A percentile compares a stretch with the other conserved stretches of the same genome.
Conservation (phyloP, 2,113 vertebrate genomes). For the Lepisosteus osseus region DNA sequence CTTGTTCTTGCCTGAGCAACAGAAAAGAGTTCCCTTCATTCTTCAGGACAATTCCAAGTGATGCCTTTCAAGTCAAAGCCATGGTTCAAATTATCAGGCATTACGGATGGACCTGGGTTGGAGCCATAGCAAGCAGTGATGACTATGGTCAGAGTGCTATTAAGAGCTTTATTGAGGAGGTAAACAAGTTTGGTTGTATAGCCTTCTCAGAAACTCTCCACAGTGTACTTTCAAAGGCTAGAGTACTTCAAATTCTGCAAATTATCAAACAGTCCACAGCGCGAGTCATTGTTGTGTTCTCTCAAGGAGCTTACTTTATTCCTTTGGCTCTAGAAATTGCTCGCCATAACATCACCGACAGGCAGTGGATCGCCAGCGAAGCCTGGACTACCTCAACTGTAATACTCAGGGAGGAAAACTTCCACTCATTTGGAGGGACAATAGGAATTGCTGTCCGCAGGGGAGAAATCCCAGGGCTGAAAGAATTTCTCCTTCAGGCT, state of each 20-base stretch:
- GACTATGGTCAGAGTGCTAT: slow-evolving; percentile 14
- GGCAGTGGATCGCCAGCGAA: slow-evolving; percentile 21
- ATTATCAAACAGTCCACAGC: slow-evolving; percentile 3
- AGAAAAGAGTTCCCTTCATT: slow-evolving; percentile 12
- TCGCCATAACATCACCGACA: slow-evolving; percentile 16
- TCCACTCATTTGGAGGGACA: slow-evolving; percentile 7
- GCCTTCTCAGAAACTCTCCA: slow-evolving; percentile 13
- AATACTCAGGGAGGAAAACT: not conserved
- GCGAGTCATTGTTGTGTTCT: slow-evolving; percentile 6
- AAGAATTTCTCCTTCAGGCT: slow-evolving; percentile 9
- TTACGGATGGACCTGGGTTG: slow-evolving; percentile 10
- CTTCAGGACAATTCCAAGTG: slow-evolving; percentile 6
- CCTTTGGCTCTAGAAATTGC: slow-evolving; percentile 12
- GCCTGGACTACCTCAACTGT: slow-evolving; percentile 6
- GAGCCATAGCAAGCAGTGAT: slow-evolving; percentile 8
- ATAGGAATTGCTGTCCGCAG: slow-evolving; percentile 8
- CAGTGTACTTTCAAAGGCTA: not conserved
- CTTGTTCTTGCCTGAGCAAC: slow-evolving; percentile 10
- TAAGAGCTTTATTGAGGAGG: not conserved
- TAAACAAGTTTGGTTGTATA: not conserved
- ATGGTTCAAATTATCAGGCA: slow-evolving; percentile 3
- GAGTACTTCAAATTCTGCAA: not conserved
- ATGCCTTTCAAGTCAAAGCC: slow-evolving; percentile 10
- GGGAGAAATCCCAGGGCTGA: slow-evolving; percentile 6
- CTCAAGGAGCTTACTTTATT: not conserved